Conservation (phyloP, 2,113 vertebrate species). For the Protomyctophum bolini region DNA sequence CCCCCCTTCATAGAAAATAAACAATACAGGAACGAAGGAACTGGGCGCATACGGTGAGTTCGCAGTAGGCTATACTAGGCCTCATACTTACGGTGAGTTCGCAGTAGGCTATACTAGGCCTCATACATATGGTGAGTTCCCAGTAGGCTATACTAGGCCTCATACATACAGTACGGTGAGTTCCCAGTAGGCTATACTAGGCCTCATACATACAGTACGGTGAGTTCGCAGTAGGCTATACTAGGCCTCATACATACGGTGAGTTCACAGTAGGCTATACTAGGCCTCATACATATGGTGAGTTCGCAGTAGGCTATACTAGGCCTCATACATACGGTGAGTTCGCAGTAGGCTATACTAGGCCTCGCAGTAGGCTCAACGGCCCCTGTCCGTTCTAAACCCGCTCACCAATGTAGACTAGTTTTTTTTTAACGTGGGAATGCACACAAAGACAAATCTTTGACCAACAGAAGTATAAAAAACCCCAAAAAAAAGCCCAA, state of each 20-base stretch:
- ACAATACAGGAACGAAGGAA: constrained; percentile 5
- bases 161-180: not conserved
- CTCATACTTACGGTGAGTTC: constrained; percentile 13
- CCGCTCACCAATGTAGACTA: constrained; percentile 8
- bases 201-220: not conserved
- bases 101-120: too few relatives aligned
- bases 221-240: constrained; percentile 9
- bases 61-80: not conserved
- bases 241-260: constrained; percentile 2
- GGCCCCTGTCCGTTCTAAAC: constrained; percentile 22
- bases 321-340: not conserved
- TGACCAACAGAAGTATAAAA: too few relatives aligned
- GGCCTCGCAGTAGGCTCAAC: not conserved
- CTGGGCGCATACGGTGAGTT: not conserved
- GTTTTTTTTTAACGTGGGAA: constrained; percentile 1
- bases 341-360: too few relatives aligned
- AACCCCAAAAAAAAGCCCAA: too few relatives aligned
- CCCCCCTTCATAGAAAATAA: constrained; percentile 32
- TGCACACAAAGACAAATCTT: too few relatives aligned
- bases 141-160: not conserved
- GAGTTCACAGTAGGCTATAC: too few relatives aligned
- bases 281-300: not conserved
- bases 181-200: not conserved
- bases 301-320: constrained; percentile 30
- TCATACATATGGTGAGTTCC: not conserved